These are phyloP conservation scores for Macaca nemestrina DNA, from an alignment of 2,113 vertebrate species.

Conservation along the genomic window DNA sequence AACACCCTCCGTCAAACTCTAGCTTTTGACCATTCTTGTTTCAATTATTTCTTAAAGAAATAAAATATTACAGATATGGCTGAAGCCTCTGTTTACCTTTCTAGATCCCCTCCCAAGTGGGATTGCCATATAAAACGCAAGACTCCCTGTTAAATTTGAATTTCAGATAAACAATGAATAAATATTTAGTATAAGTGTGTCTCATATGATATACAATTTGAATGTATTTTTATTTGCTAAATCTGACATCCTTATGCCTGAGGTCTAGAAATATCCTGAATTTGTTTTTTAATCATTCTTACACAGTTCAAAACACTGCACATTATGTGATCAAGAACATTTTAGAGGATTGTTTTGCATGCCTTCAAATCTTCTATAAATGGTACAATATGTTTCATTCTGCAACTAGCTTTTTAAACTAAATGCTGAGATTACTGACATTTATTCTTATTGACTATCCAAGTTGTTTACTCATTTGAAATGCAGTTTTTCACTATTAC, in stretches of 20 bases:
- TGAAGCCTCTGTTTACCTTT: background rate
- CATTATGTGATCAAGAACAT: background rate
- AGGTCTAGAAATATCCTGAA: background rate
- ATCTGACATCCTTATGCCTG: background rate
- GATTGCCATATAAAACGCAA: background rate
- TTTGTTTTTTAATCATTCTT: background rate
- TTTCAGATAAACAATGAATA: background rate
- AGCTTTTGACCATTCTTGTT: background rate
- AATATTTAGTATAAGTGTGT: background rate
- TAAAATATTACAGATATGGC: background rate
- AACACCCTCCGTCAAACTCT: background rate
- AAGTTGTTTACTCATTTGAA: background rate
- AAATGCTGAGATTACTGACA: background rate
- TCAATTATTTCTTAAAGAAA: background rate
- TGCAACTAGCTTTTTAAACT: background rate
- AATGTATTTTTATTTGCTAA: slow-evolving; percentile 40
- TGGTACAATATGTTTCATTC: background rate
- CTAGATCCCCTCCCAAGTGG: background rate
- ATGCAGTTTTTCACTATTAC: background rate
- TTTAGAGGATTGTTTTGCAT: background rate
- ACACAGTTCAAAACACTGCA: background rate
- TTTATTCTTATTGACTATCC: background rate
- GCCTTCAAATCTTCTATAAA: background rate
- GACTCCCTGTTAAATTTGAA: background rate
- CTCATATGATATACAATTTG: background rate